phyloP scores from a whole-genome alignment of 1,140 invertebrate genomes.

The Bombus vancouverensis region DNA sequence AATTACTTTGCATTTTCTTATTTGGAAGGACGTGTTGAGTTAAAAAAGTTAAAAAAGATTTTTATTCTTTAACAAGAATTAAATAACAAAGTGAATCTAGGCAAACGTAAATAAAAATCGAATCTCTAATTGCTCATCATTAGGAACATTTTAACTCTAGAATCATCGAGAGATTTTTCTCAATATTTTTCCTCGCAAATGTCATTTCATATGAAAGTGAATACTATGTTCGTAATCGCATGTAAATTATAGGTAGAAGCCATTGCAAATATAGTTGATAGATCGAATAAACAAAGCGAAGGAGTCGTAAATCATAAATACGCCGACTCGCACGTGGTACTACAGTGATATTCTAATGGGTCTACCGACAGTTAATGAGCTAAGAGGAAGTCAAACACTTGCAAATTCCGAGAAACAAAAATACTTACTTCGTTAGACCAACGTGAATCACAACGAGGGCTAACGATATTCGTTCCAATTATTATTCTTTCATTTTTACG shows the following conservation, averaged over 20 bases:
- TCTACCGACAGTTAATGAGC: constrained; percentile 2
- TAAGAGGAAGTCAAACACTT: constrained; percentile 17
- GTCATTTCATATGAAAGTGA: background rate
- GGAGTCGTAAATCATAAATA: constrained; percentile 19
- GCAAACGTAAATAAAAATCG: too few species aligned
- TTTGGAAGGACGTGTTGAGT: too few species aligned
- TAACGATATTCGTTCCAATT: background rate
- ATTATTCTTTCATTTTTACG: background rate
- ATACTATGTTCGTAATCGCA: background rate
- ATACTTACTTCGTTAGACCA: background rate
- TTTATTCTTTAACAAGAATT: too few species aligned
- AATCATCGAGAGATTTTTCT: background rate
- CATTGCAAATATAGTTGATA: background rate
- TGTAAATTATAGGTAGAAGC: constrained; percentile 11
- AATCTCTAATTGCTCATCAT: too few species aligned
- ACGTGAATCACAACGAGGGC: background rate
- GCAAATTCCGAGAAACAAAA: background rate
- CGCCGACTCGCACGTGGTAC: background rate
- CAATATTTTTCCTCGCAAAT: background rate
- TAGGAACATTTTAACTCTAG: background rate
- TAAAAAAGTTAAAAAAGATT: background rate
- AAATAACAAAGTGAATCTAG: too few species aligned
- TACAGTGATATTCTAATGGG: background rate
- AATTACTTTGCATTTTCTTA: too few species aligned
- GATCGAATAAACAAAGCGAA: background rate